Conservation (phyloP, 2,113 vertebrate genomes). For the Arizona elegans region DNA sequence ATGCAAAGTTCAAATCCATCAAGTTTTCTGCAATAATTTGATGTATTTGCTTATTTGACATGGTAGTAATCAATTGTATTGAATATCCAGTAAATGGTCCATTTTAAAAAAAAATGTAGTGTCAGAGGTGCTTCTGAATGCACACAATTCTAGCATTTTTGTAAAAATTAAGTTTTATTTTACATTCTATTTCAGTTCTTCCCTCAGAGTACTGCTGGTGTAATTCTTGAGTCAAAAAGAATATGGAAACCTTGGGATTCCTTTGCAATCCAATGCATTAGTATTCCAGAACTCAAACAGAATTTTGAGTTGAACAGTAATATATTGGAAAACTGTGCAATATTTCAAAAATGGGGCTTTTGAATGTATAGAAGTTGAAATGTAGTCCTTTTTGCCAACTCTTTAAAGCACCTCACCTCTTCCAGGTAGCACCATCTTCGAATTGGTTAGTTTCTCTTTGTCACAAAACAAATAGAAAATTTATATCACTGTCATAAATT, state of each 20-base stretch:
- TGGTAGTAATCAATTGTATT: background rate
- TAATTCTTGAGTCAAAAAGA: background rate
- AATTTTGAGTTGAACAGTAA: background rate
- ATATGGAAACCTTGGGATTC: background rate
- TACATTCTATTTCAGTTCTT: background rate
- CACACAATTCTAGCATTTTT: background rate
- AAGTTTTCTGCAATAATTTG: background rate
- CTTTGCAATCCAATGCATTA: background rate
- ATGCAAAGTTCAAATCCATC: background rate
- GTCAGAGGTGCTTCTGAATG: background rate
- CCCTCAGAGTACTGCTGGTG: background rate
- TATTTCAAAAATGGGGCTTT: background rate
- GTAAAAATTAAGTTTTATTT: background rate
- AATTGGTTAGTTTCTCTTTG: background rate
- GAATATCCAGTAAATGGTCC: background rate
- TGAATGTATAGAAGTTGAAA: background rate
- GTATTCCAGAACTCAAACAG: background rate
- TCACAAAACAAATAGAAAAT: background rate
- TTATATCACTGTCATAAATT: background rate
- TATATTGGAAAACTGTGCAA: background rate
- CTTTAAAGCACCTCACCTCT: background rate
- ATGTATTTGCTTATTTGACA: background rate
- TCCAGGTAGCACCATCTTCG: background rate
- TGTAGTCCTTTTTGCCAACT: background rate
- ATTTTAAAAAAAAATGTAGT: background rate